These are phyloP conservation scores for Podilymbus podiceps DNA, from an alignment of 2,113 vertebrate species.

Conservation along the genomic window DNA sequence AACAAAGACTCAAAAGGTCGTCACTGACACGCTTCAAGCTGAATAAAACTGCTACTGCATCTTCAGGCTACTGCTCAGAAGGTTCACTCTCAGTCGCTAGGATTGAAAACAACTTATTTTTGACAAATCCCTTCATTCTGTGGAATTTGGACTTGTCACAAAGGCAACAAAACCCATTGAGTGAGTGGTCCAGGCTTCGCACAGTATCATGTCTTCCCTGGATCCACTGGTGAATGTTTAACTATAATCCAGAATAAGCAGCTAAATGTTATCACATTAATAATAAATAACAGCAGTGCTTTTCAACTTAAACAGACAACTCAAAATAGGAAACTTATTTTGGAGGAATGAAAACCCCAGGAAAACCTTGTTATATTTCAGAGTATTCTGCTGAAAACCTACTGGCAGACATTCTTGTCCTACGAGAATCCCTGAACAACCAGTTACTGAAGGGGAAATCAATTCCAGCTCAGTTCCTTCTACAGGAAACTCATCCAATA, in stretches of 20 bases:
- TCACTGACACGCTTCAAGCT: not conserved
- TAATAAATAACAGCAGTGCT: not conserved
- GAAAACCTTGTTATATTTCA: not conserved
- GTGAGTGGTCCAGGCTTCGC: not conserved
- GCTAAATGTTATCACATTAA: not conserved
- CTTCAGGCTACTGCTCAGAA: not conserved
- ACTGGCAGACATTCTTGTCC: not conserved
- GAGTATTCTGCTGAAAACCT: not conserved
- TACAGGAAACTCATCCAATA: not conserved
- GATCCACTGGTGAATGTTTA: not conserved
- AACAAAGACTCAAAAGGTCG: not conserved
- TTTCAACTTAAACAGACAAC: not conserved
- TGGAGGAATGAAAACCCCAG: not conserved
- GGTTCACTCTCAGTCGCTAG: not conserved
- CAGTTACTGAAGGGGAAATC: not conserved
- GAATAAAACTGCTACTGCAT: not conserved
- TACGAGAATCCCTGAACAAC: not conserved
- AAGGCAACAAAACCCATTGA: not conserved
- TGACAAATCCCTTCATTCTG: not conserved
- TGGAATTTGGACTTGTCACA: not conserved
- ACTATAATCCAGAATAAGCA: slow-evolving; percentile 14
- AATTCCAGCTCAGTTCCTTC: not conserved
- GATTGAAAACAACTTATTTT: not conserved
- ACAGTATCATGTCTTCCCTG: not conserved
- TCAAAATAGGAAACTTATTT: not conserved